phyloP scores from a whole-genome alignment of 1,140 invertebrate genomes.

The Paraescarpia echinospica region DNA sequence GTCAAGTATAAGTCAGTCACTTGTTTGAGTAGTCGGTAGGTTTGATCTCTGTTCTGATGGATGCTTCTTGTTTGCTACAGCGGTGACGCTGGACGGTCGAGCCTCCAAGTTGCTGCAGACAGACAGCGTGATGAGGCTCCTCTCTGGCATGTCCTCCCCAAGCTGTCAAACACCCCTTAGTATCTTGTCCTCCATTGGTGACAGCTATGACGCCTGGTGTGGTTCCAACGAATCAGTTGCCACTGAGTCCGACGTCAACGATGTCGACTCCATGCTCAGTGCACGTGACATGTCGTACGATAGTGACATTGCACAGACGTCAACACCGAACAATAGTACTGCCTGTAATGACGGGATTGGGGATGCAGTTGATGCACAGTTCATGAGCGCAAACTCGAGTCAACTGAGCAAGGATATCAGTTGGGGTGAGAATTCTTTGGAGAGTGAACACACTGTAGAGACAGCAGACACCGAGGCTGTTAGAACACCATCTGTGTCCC shows the following conservation, averaged over 20 bases:
- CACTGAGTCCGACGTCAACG: constrained; percentile 26
- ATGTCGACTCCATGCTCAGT: background rate
- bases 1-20: background rate
- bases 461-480: background rate
- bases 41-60: background rate
- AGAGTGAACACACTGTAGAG: constrained; percentile 2
- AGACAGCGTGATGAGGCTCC: constrained; percentile 9
- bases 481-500: background rate
- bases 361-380: constrained; percentile 6
- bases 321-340: constrained; percentile 12
- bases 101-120: constrained; percentile 29
- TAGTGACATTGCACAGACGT: constrained; percentile 24
- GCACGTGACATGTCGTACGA: constrained; percentile 26
- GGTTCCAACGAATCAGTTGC: constrained; percentile 39
- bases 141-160: constrained; percentile 12
- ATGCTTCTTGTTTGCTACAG: constrained; percentile 31
- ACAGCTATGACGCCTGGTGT: constrained; percentile 7
- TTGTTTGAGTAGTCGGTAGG: background rate
- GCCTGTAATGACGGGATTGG: background rate
- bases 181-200: constrained; percentile 11
- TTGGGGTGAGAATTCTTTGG: background rate
- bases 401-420: constrained; percentile 14
- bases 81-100: constrained; percentile 35
- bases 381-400: constrained; percentile 18
- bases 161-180: constrained; percentile 20